Evolutionary conservation across 2,113 vertebrate species (phyloP).

Genomic region (Notiomystis cincta): DNA sequence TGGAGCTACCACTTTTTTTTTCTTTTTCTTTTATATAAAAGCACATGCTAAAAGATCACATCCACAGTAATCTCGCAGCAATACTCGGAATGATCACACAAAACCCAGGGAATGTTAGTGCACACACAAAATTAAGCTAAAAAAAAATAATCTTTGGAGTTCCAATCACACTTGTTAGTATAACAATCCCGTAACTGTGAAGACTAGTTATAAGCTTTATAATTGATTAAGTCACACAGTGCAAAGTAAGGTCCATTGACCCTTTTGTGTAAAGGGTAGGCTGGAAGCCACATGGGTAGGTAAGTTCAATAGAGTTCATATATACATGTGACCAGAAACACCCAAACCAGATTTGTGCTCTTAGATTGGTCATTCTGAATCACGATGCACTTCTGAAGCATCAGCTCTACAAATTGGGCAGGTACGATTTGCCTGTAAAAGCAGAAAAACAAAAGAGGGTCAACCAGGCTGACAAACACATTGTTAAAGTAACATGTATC

Average conservation of each 20-base stretch:
- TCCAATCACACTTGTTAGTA: conserved; percentile 85
- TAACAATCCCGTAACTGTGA: conserved; percentile 81
- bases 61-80: conserved; percentile 82
- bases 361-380: conserved; percentile 88
- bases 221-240: conserved; percentile 85
- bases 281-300: conserved; percentile 77
- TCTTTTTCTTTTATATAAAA: conserved; percentile 74
- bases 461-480: background rate
- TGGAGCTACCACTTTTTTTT: conserved; percentile 73
- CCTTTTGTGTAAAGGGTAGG: conserved; percentile 82
- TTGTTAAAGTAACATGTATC: background rate
- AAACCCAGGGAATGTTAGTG: conserved; percentile 88
- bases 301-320: conserved; percentile 76
- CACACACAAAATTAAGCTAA: conserved; percentile 81
- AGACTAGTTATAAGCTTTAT: conserved; percentile 82
- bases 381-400: conserved; percentile 94
- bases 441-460: background rate
- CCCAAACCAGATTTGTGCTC: conserved; percentile 72
- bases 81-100: conserved; percentile 84
- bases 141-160: conserved; percentile 86
- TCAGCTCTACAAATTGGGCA: conserved; percentile 98
- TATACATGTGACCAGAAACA: conserved; percentile 76
- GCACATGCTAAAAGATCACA: conserved; percentile 85
- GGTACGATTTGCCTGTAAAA: conserved; percentile 90
- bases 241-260: conserved; percentile 82